Base-by-base conservation (phyloP, 2,113 vertebrate genomes). In the Sturnira hondurensis region DNA sequence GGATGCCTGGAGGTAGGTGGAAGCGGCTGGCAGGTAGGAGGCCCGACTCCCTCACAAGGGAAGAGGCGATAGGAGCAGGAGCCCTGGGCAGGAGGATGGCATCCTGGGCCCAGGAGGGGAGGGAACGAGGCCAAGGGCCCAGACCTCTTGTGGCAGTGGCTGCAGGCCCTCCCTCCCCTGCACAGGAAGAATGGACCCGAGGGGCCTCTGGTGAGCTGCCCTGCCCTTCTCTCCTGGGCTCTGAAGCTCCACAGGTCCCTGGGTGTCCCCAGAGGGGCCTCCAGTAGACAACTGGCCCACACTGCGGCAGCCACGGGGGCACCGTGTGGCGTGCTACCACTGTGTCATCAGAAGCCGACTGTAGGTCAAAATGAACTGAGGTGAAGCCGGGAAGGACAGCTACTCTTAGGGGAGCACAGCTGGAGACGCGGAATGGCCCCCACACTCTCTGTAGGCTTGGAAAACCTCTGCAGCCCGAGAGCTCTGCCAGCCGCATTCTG, bases 181-280 rank as follows among this genome's bases (percentile, higher is more conserved):
- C 28, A 78, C n/a, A 58, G 16, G 67, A 93, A 56, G 86, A 95
- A 91, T 67, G 82, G 93, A 78, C 93, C 70, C 43, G 26, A 0
- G 0, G 33, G 38, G 31, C 43, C 93, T n/a, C 11, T 11, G 28
- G 19, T 45, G 93, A 95, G 80, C 2, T 41, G 76, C 61, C 33
- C 6, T 2, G 31, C 36, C 58, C 13, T 67, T 20, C 54, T 68
- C 83, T 41, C 63, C 52, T 3, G 83, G 78, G 83, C 13, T 52
- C 45, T 17, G 17, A 68, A 31, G 4, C 45, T 73, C 38, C 15
- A 14, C 38, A 56, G 58, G 80, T 36, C 41, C 61, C 87, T 12
- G 52, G 31, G 20, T 2, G 0, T 26, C 16, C 47, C 43, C 19
- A 15, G 31, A 86, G 83, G 92, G 80, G 86, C 65, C 7, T 16